Percentiles rank a stretch among this genome's conserved stretches.
Conservation (phyloP, 1,140 invertebrate genomes). For the Pogonus chalceus region DNA sequence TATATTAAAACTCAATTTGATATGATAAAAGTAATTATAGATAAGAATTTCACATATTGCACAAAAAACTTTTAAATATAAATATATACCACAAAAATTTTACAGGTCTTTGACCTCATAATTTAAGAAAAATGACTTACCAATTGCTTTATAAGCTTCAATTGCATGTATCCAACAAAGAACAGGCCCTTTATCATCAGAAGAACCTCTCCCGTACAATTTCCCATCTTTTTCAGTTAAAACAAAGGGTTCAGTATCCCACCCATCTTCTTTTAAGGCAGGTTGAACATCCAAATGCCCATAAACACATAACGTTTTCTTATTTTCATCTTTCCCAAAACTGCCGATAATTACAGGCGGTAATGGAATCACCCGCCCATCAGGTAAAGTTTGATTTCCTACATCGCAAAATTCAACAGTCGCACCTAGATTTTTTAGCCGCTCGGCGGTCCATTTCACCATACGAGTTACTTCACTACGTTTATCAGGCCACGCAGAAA, state of each 20-base stretch:
- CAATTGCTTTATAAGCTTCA: conserved; percentile 71
- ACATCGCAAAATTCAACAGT: conserved; percentile 67
- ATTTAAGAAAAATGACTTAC: conserved; percentile 29
- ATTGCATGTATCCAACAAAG: conserved; percentile 92
- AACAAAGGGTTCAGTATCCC: conserved; percentile 90
- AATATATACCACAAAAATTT: not conserved
- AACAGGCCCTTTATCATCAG: conserved; percentile 90
- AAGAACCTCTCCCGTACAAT: conserved; percentile 78
- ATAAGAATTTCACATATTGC: not conserved
- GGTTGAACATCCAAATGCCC: conserved; percentile 98
- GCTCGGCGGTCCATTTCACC: conserved; percentile 69
- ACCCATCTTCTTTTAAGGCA: conserved; percentile 83
- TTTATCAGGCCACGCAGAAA: conserved; percentile 82
- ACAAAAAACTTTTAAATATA: not conserved
- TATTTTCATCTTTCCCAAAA: conserved; percentile 73
- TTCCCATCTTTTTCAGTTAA: conserved; percentile 83
- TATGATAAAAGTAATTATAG: too few species aligned
- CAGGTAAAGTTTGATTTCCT: conserved; percentile 64
- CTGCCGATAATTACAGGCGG: conserved; percentile 83
- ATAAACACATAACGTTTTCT: conserved; percentile 90
- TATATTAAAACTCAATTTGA: too few species aligned
- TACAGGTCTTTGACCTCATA: too few species aligned
- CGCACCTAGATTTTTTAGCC: conserved; percentile 66
- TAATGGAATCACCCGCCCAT: conserved; percentile 62
- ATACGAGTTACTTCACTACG: conserved; percentile 63